Percentiles rank a stretch among this genome's conserved stretches.
Conservation (phyloP, 1,140 invertebrate species). For the Drosophila bocki region DNA sequence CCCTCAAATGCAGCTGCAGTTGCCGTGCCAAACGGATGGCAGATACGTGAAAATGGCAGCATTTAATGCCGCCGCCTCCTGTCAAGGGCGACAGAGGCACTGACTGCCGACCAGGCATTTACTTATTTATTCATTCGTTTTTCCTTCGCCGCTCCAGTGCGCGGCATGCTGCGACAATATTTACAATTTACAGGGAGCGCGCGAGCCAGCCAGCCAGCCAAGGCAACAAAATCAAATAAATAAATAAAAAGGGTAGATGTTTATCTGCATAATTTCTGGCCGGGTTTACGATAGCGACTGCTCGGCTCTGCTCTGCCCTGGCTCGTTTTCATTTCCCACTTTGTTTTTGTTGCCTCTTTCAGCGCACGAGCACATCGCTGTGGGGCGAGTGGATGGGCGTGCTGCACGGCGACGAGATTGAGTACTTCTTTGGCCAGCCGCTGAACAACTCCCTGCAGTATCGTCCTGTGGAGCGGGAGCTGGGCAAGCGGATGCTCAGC, state of each 20-base stretch:
- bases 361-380: slow-evolving; percentile 94
- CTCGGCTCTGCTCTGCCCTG: slow-evolving; percentile 4
- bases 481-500: slow-evolving; percentile 94
- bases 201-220: slow-evolving; percentile 38
- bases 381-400: slow-evolving; percentile 99
- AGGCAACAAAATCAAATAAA: slow-evolving; percentile 71
- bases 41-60: slow-evolving; percentile 47
- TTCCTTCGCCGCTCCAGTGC: slow-evolving; percentile 46
- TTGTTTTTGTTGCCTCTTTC: slow-evolving; percentile 80
- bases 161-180: slow-evolving; percentile 78
- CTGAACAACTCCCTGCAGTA: slow-evolving; percentile 93
- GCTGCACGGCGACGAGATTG: slow-evolving; percentile 98
- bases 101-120: slow-evolving; percentile 40
- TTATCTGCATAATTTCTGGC: slow-evolving; percentile 81
- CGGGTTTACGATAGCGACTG: slow-evolving; percentile 68
- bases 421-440: slow-evolving; percentile 97
- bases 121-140: slow-evolving; percentile 55
- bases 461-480: slow-evolving; percentile 92
- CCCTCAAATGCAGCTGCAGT: slow-evolving; percentile 18
- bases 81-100: slow-evolving; percentile 38
- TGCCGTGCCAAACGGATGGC: slow-evolving; percentile 16
- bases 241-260: slow-evolving; percentile 83
- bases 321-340: slow-evolving; percentile 15
- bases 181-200: slow-evolving; percentile 65
- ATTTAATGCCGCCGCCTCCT: slow-evolving; percentile 44